phyloP scores from a whole-genome alignment of 2,113 vertebrate species.

The Phaethornis superciliosus region DNA sequence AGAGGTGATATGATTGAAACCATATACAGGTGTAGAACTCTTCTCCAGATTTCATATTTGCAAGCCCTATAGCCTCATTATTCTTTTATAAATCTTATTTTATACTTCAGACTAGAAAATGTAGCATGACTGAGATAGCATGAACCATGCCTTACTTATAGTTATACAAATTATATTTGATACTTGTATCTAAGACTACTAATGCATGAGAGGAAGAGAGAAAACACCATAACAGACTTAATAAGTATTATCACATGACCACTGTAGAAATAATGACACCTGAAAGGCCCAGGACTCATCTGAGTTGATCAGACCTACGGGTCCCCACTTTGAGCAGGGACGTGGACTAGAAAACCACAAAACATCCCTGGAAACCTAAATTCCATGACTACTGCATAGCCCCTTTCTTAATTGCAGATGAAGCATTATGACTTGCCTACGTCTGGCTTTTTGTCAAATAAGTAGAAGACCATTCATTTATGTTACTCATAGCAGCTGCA shows the following conservation, averaged over 20 bases:
- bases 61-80: not conserved
- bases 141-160: not conserved
- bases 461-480: not conserved
- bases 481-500: not conserved
- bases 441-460: not conserved
- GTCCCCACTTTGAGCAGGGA: not conserved
- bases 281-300: not conserved
- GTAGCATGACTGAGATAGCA: not conserved
- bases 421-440: not conserved
- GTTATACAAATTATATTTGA: constrained; percentile 16
- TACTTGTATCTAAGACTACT: not conserved
- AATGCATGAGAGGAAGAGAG: not conserved
- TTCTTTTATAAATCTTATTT: not conserved
- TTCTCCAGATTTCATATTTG: not conserved
- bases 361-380: not conserved
- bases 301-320: not conserved
- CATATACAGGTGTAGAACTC: not conserved
- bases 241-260: not conserved
- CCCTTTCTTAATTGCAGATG: constrained; percentile 16
- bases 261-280: not conserved
- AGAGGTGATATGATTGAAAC: not conserved
- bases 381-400: not conserved
- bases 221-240: not conserved
- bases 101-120: not conserved
- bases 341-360: not conserved